Evolutionary conservation across 1,140 invertebrate genomes (phyloP).

Genomic region (Zelostemma sp.): DNA sequence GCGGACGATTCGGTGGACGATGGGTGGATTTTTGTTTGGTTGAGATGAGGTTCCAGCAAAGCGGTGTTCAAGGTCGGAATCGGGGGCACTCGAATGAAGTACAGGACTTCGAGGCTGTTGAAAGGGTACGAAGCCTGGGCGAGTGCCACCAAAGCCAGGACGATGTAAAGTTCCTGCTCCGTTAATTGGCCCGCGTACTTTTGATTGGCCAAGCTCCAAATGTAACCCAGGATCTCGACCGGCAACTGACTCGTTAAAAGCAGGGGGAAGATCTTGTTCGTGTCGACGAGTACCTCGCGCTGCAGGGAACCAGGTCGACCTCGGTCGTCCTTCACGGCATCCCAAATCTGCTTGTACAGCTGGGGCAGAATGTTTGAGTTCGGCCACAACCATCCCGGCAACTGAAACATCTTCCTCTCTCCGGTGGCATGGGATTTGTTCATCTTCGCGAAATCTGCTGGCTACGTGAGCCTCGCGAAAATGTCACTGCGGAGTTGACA

Average conservation of each 20-base stretch:
- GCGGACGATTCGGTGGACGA: slow-evolving; percentile 2
- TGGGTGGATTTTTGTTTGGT: slow-evolving; percentile 29
- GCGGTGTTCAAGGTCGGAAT: slow-evolving; percentile 69
- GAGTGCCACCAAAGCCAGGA: slow-evolving; percentile 75
- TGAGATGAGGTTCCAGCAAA: slow-evolving; percentile 30
- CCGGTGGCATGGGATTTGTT: slow-evolving; percentile 42
- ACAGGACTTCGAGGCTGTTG: slow-evolving; percentile 69
- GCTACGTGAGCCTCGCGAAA: too few relatives aligned
- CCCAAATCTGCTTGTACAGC: slow-evolving; percentile 69
- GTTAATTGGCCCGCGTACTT: slow-evolving; percentile 74
- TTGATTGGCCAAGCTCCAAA: slow-evolving; percentile 76
- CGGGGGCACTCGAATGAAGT: slow-evolving; percentile 70
- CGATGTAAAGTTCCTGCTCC: slow-evolving; percentile 74
- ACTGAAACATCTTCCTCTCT: slow-evolving; percentile 59
- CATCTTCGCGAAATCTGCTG: slow-evolving; percentile 37
- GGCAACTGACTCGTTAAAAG: slow-evolving; percentile 75
- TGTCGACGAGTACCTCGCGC: slow-evolving; percentile 70
- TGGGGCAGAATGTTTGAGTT: slow-evolving; percentile 67
- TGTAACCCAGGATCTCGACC: slow-evolving; percentile 73
- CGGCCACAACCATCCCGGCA: slow-evolving; percentile 69
- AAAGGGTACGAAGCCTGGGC: slow-evolving; percentile 74
- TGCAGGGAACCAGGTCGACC: slow-evolving; percentile 46
- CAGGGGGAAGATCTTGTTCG: slow-evolving; percentile 74
- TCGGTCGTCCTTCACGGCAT: slow-evolving; percentile 63
- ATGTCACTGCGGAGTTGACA: background rate